Base-by-base conservation (phyloP, 2,888 invertebrate species). In the Mesochorus sp. region DNA sequence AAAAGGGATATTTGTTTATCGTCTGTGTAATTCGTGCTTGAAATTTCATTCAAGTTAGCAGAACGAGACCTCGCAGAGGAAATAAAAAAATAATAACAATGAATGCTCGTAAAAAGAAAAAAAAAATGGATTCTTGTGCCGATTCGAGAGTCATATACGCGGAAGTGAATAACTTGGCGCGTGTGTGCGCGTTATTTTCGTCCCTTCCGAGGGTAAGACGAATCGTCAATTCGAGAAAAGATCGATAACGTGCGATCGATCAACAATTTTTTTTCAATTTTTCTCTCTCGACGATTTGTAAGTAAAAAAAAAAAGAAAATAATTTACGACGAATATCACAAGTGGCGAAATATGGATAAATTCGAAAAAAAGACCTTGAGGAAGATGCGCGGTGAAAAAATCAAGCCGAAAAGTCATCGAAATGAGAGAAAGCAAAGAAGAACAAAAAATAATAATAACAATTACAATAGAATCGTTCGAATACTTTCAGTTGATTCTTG, bases 1-100 rank as follows among this genome's bases (percentile, higher is more conserved):
- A 79, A 83, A 85, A 81, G 81, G 83, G 85, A 80, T 78, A 74
- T 34, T 66, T 55, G n/a, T n/a, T 62, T 49, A 57, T 76, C 70
- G 62, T 68, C 55, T 8, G 37, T 17, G n/a, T n/a, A n/a, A n/a
- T n/a, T 26, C 28, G 4, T 6, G 19, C 21, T 26, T 44, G 6
- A 24, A 6, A 8, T 61, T 42, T 42, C 26, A 17, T 26, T 28
- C 61, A 17, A 42, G 12, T 31, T 31, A 31, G n/a, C n/a, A n/a
- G n/a, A n/a, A n/a, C n/a, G n/a, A n/a, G n/a, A n/a, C n/a, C n/a
- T n/a, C n/a, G n/a, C n/a, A n/a, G n/a, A n/a, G n/a, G n/a, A n/a
- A n/a, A n/a, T n/a, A n/a, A n/a, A n/a, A n/a, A n/a, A n/a, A n/a
- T n/a, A n/a, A n/a, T n/a, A n/a, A n/a, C n/a, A n/a, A n/a, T n/a